Evolutionary conservation across 1,140 invertebrate species (phyloP).

Genomic region (Plodia interpunctella): DNA sequence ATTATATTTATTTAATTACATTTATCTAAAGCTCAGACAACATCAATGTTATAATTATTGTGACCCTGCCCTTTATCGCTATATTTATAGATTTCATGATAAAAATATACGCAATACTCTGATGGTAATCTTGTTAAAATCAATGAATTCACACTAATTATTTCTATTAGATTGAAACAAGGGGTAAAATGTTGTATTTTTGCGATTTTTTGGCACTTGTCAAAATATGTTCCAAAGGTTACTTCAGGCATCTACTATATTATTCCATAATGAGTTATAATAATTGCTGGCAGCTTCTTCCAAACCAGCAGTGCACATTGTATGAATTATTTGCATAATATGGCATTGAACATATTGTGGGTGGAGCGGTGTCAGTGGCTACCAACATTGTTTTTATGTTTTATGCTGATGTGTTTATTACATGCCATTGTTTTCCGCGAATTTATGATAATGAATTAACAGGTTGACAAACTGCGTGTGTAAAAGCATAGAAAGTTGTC

Average conservation of each 20-base stretch:
- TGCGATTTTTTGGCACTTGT: background rate
- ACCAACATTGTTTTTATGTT: background rate
- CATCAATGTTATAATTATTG: background rate
- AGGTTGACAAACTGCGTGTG: background rate
- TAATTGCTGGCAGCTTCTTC: slow-evolving; percentile 21
- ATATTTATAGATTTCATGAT: background rate
- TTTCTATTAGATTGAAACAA: background rate
- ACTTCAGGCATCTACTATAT: slow-evolving; percentile 11
- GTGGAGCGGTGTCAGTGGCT: slow-evolving; percentile 15
- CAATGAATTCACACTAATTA: background rate
- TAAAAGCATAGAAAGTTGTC: background rate
- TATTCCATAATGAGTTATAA: slow-evolving; percentile 18
- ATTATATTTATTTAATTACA: background rate
- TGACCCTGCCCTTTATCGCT: slow-evolving; percentile 6
- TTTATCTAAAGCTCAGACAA: background rate
- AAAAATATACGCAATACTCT: background rate
- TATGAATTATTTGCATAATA: slow-evolving; percentile 36
- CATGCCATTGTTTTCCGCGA: background rate
- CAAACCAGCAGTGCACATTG: slow-evolving; percentile 21
- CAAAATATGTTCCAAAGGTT: background rate
- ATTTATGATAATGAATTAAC: background rate
- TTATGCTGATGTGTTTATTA: background rate
- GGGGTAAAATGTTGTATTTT: too few relatives aligned
- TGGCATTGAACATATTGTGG: slow-evolving; percentile 30
- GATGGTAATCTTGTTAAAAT: background rate